Evolutionary conservation across 2,797 vertebrate genomes (phyloP), one percentile per base, ranked within the genome.

Genomic region (Discoglossus pictus): DNA sequence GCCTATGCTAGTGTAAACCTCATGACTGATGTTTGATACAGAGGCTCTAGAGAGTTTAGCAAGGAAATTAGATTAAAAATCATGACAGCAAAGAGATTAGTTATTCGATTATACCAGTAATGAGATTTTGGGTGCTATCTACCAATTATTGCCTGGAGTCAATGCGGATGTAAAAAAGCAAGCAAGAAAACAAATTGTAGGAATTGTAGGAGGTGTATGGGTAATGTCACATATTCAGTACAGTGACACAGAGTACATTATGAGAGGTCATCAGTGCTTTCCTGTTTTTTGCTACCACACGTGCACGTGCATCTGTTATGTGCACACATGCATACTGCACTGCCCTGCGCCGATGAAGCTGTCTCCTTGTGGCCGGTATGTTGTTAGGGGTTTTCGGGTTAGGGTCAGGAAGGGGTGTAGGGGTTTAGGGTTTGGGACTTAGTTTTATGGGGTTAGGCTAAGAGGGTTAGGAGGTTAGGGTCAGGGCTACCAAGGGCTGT

Each of bases 121-220:
- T 70, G 59, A 70, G 42, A 70, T 70, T 62, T 27, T 48, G 44
- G 42, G 42, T 21, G 44, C 67, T 44, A 34, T 70, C 59, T 48
- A 62, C 42, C 43, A 63, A 62, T 62, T 50, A 54, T 43, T 61
- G 66, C 67, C 67, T 70, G 31, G 23, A 50, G 51, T 24, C 58
- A 62, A 48, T 46, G 35, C 34, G 51, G 24, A n/a, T 54, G 11
- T 11, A 64, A 34, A 64, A 64, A 64, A 63, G 50, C 24, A 34
- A 24, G 24, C 44, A 46, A 59, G 34, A 38, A 51, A 44, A 42
- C 10, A 39, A 43, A 50, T 24, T 40, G 54, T 27, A 31, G 39
- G 27, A 43, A 50, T 24, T 40, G 54, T 27, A 31, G 39, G 27
- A 13, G 18, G 38, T 54, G 42, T n/a, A 24, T 4, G 13, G n/a